A percentile compares a stretch with the other conserved stretches of the same genome.
phyloP scores from a whole-genome alignment of 2,888 invertebrate species.

The Sminthurides aquaticus region DNA sequence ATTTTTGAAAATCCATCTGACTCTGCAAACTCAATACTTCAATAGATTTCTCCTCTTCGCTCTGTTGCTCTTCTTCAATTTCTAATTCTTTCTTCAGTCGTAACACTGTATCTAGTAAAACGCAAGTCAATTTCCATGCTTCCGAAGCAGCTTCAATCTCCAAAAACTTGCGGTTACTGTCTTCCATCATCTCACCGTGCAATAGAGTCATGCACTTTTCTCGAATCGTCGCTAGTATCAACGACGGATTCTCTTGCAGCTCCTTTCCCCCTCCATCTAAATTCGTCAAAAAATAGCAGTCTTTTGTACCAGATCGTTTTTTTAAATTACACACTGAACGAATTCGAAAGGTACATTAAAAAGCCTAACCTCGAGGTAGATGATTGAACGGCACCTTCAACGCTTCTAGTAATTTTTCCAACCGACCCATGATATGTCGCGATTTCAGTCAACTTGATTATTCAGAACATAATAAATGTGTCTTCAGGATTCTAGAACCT shows the following conservation, averaged over 20 bases:
- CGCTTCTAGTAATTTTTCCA: not conserved
- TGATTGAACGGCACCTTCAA: not conserved
- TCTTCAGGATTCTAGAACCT: too few relatives aligned
- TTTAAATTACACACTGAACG: not conserved
- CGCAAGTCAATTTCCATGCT: constrained; percentile 31
- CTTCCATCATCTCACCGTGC: not conserved
- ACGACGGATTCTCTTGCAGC: not conserved
- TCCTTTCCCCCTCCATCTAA: not conserved
- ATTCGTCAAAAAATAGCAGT: too few relatives aligned
- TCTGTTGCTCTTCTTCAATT: constrained; percentile 24
- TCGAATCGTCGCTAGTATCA: not conserved
- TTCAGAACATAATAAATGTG: too few relatives aligned
- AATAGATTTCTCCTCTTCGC: constrained; percentile 31
- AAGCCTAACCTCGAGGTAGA: not conserved
- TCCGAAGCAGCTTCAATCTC: not conserved
- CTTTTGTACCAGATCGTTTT: too few relatives aligned
- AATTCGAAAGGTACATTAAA: not conserved
- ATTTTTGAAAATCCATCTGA: constrained; percentile 56
- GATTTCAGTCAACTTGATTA: too few relatives aligned
- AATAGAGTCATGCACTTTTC: not conserved
- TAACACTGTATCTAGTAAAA: constrained; percentile 23
- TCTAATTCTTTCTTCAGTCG: constrained; percentile 26
- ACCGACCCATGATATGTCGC: not conserved
- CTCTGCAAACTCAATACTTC: constrained; percentile 58
- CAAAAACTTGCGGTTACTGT: not conserved